phyloP scores from a whole-genome alignment of 2,113 vertebrate genomes.

The Lynx canadensis region DNA sequence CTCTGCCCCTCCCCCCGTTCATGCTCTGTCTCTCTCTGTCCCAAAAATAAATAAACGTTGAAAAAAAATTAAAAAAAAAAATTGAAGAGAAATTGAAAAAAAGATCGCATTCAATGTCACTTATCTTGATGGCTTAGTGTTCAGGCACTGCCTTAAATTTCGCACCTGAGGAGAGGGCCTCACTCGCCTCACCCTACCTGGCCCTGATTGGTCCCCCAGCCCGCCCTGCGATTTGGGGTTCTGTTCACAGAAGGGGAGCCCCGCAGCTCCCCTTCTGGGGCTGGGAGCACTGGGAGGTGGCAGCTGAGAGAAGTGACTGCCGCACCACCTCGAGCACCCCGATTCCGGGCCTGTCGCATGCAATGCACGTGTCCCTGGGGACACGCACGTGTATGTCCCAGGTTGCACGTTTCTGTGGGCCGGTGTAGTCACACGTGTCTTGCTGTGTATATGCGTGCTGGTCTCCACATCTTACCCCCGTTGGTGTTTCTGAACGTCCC shows the following conservation, averaged over 20 bases:
- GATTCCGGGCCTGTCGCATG: background rate
- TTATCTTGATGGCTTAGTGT: background rate
- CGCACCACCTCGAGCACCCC: fast-evolving
- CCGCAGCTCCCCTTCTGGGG: background rate
- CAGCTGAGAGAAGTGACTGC: background rate
- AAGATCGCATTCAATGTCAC: background rate
- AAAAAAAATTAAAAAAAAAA: too few relatives aligned
- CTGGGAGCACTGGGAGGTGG: background rate
- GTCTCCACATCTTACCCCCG: background rate
- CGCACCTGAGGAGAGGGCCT: background rate
- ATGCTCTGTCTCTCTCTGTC: too few relatives aligned
- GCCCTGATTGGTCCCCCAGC: background rate
- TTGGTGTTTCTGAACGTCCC: background rate
- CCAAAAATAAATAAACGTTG: too few relatives aligned
- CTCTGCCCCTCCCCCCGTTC: too few relatives aligned
- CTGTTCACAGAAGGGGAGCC: background rate
- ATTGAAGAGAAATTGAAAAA: too few relatives aligned
- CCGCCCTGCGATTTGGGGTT: background rate
- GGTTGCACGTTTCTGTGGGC: background rate
- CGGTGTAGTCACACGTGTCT: fast-evolving
- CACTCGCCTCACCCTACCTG: fast-evolving
- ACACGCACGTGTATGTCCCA: too few relatives aligned
- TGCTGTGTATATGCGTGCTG: fast-evolving
- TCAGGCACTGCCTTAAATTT: background rate
- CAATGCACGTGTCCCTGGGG: background rate